These are phyloP conservation scores for Coelinius sp. DNA, from an alignment of 2,888 invertebrate species.

Conservation along the genomic window DNA sequence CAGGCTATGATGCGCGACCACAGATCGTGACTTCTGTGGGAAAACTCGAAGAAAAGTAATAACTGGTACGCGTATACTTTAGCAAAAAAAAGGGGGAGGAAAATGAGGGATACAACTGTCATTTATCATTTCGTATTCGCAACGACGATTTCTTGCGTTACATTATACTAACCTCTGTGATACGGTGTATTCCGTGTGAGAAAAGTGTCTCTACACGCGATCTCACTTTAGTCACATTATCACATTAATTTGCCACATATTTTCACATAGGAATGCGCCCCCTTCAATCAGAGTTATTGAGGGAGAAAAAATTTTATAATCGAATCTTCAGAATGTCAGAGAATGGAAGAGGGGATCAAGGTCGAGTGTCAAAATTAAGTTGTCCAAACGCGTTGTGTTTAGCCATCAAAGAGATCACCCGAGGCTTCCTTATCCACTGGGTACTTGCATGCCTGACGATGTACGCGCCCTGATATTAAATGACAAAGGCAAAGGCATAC, in stretches of 20 bases:
- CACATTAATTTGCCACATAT: not conserved
- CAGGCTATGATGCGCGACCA: slow-evolving; percentile 69
- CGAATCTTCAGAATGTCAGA: not conserved
- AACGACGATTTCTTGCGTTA: not conserved
- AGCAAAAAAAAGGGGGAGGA: not conserved
- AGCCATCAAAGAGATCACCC: slow-evolving; percentile 69
- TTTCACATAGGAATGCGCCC: not conserved
- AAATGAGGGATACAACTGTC: slow-evolving; percentile 1
- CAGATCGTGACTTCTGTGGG: slow-evolving; percentile 71
- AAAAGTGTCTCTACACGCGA: slow-evolving; percentile 23
- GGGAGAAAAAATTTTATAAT: not conserved
- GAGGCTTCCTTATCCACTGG: slow-evolving; percentile 65
- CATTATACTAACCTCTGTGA: not conserved
- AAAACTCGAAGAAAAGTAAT: slow-evolving; percentile 46
- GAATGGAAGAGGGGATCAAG: slow-evolving; percentile 36
- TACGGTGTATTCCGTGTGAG: not conserved
- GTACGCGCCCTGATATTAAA: slow-evolving; percentile 65
- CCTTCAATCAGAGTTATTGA: not conserved
- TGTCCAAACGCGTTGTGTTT: slow-evolving; percentile 8
- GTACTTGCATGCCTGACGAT: slow-evolving; percentile 61
- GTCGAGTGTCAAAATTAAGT: slow-evolving; percentile 55
- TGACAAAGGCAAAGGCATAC: slow-evolving; percentile 71
- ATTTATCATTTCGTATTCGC: slow-evolving; percentile 24
- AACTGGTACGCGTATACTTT: slow-evolving; percentile 19
- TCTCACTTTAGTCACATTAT: slow-evolving; percentile 8